Evolutionary conservation across 2,888 invertebrate genomes (phyloP).

Genomic region (Cephus spinipes): DNA sequence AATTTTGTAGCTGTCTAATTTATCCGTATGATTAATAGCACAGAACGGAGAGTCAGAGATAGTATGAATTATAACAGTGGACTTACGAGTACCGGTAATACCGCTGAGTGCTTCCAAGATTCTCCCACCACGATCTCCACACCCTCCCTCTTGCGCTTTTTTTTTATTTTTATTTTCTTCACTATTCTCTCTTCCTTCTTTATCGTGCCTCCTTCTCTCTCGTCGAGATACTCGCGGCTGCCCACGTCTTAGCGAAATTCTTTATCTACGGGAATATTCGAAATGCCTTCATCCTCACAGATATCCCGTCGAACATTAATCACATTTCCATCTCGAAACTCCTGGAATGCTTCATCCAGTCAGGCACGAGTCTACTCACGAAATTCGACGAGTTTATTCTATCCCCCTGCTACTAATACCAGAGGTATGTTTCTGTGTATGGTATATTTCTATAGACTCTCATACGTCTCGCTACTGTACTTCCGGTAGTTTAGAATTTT

Average conservation of each 20-base stretch:
- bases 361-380: not conserved
- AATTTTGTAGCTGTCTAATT: slow-evolving; percentile 41
- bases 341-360: not conserved
- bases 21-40: slow-evolving; percentile 36
- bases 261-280: not conserved
- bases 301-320: not conserved
- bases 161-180: not conserved
- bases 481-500: not conserved
- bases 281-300: not conserved
- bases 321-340: not conserved
- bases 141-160: not conserved
- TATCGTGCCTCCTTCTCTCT: not conserved
- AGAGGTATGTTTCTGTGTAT: too few species aligned
- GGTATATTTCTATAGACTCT: too few species aligned
- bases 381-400: not conserved
- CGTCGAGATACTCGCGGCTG: not conserved
- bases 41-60: not conserved
- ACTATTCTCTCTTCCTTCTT: not conserved
- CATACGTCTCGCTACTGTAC: too few species aligned
- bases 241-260: not conserved
- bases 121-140: not conserved
- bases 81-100: not conserved
- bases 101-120: not conserved
- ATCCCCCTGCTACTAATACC: not conserved
- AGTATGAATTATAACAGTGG: not conserved